Conservation (phyloP, 2,113 vertebrate genomes). For the Nothobranchius kuhntae region DNA sequence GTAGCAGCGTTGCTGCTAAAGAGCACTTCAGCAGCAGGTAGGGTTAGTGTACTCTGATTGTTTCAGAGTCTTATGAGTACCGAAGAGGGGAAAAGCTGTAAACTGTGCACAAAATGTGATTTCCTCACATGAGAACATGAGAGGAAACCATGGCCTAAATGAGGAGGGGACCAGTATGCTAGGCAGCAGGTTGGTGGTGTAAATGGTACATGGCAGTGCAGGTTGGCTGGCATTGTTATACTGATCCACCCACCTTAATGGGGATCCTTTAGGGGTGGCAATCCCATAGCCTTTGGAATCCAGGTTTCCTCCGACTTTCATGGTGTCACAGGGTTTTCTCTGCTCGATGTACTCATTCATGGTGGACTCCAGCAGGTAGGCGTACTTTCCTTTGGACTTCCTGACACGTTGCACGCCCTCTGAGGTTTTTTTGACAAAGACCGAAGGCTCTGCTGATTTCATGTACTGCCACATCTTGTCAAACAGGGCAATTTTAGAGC, state of each 20-base stretch:
- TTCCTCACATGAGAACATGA: slow-evolving; percentile 2
- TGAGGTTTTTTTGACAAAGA: slow-evolving; percentile 96
- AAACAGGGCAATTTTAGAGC: slow-evolving; percentile 97
- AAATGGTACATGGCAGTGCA: slow-evolving; percentile 70
- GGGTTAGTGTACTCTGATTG: slow-evolving; percentile 15
- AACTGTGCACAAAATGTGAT: not conserved
- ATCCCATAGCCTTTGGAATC: slow-evolving; percentile 99
- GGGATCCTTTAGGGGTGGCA: slow-evolving; percentile 97
- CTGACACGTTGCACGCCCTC: slow-evolving; percentile 93
- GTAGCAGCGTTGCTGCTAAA: not conserved
- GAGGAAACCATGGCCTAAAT: slow-evolving; percentile 2
- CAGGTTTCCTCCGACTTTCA: slow-evolving; percentile 99
- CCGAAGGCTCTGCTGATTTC: slow-evolving; percentile 95
- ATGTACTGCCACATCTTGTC: slow-evolving; percentile 99
- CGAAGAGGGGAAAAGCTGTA: not conserved
- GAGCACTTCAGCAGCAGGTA: slow-evolving; percentile 16
- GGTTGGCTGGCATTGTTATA: slow-evolving; percentile 97
- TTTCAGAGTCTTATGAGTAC: slow-evolving; percentile 2
- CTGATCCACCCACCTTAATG: slow-evolving; percentile 99
- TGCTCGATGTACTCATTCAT: slow-evolving; percentile 99
- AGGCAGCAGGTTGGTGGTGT: slow-evolving; percentile 65
- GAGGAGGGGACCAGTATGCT: slow-evolving; percentile 47
- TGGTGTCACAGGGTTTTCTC: slow-evolving; percentile 97
- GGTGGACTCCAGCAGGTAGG: slow-evolving; percentile 96
- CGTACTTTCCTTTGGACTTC: slow-evolving; percentile 98